These are phyloP conservation scores for Scrobipalpa costella DNA, from an alignment of 2,888 invertebrate genomes.

Conservation along the genomic window DNA sequence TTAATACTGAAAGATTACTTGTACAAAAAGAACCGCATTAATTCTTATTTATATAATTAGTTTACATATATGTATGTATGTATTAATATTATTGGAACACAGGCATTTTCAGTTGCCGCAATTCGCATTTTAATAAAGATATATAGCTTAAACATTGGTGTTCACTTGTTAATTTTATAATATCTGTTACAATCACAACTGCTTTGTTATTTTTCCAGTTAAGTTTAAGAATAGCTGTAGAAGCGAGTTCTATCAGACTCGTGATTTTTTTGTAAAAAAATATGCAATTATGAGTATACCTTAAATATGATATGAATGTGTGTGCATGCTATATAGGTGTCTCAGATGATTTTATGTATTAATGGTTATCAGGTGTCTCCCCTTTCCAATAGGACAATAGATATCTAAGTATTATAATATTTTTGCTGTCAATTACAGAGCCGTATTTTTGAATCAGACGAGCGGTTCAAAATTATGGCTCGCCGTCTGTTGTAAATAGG, in stretches of 20 bases:
- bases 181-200: slow-evolving; percentile 15
- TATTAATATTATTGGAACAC: too few relatives aligned
- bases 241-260: slow-evolving; percentile 10
- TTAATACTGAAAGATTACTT: too few relatives aligned
- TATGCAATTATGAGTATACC: background rate
- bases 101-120: too few relatives aligned
- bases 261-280: background rate
- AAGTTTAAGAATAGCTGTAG: slow-evolving; percentile 13
- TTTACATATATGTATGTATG: too few relatives aligned
- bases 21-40: too few relatives aligned
- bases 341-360: background rate
- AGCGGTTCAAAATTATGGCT: too few relatives aligned
- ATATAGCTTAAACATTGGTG: too few relatives aligned
- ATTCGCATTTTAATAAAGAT: too few relatives aligned
- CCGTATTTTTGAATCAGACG: too few relatives aligned
- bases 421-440: slow-evolving; percentile 11
- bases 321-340: slow-evolving; percentile 6
- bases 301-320: background rate
- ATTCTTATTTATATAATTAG: too few relatives aligned
- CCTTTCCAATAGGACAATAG: background rate
- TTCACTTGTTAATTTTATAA: background rate
- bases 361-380: background rate
- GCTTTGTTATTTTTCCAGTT: slow-evolving; percentile 14
- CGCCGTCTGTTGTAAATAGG: slow-evolving; percentile 11
- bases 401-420: background rate